phyloP scores from a whole-genome alignment of 2,797 vertebrate genomes.

The Lycodopsis pacificus region DNA sequence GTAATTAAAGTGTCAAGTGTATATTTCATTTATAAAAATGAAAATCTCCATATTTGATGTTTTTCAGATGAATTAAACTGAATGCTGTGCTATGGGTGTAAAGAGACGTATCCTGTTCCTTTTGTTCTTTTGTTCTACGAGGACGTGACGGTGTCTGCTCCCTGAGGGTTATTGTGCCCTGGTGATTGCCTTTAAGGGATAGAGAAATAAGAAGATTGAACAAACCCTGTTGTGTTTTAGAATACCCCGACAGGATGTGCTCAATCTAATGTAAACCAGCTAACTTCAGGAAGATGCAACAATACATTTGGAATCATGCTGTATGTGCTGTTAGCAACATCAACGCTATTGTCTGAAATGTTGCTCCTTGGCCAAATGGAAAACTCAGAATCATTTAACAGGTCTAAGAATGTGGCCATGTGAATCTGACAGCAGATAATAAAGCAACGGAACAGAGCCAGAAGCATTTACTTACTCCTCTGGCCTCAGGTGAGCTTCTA shows the following conservation, averaged over 20 bases:
- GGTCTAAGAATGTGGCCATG: conserved; percentile 12
- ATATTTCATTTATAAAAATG: background rate
- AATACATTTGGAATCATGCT: background rate
- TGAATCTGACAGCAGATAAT: conserved; percentile 12
- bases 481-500: background rate
- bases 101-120: background rate
- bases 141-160: background rate
- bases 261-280: background rate
- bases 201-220: background rate
- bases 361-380: background rate
- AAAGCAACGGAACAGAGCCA: background rate
- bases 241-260: background rate
- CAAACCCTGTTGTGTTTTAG: background rate
- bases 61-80: background rate
- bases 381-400: background rate
- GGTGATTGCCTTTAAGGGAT: background rate
- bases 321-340: background rate
- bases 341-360: background rate
- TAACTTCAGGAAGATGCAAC: background rate
- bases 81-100: background rate
- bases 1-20: background rate
- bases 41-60: background rate
- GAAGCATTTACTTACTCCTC: background rate
- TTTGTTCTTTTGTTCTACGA: background rate
- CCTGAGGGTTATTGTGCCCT: background rate